phyloP scores from a whole-genome alignment of 1,140 invertebrate genomes.

The Liolophura sinensis region DNA sequence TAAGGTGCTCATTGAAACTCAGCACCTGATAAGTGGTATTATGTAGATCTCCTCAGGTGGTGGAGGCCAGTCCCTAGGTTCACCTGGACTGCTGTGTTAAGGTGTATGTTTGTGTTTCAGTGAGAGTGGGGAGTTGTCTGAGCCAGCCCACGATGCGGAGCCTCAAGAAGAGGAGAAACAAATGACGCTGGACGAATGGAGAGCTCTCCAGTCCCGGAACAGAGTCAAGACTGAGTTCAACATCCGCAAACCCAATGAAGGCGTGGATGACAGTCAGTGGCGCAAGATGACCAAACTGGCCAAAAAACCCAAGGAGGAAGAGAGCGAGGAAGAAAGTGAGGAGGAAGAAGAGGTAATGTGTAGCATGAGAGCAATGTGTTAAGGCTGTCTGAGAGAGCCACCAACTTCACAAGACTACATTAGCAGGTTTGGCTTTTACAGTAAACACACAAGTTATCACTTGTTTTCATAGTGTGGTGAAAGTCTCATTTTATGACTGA shows the following conservation, averaged over 20 bases:
- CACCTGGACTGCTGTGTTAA: no score
- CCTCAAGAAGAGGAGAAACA: constrained; percentile 33
- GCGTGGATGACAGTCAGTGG: constrained; percentile 38
- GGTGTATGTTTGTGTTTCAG: constrained; percentile 11
- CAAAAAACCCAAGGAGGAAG: constrained; percentile 26
- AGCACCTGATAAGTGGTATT: no score
- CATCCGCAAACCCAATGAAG: constrained; percentile 46
- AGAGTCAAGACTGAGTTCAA: constrained; percentile 41
- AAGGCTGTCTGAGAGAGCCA: background rate
- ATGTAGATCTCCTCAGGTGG: no score
- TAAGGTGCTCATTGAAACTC: no score
- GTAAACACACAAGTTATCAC: no score
- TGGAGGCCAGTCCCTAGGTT: no score
- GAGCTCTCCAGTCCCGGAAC: constrained; percentile 38
- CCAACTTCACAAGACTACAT: no score
- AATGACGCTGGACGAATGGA: constrained; percentile 53
- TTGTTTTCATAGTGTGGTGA: no score
- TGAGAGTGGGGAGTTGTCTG: constrained; percentile 36
- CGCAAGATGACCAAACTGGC: constrained; percentile 38
- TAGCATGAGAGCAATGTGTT: background rate
- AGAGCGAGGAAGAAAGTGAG: constrained; percentile 25
- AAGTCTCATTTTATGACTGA: no score
- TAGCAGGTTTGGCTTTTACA: no score
- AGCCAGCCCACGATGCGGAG: constrained; percentile 18
- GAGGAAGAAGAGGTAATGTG: constrained; percentile 16